Conservation (phyloP, 2,888 invertebrate genomes). For the Callyntrura guangdongensis region DNA sequence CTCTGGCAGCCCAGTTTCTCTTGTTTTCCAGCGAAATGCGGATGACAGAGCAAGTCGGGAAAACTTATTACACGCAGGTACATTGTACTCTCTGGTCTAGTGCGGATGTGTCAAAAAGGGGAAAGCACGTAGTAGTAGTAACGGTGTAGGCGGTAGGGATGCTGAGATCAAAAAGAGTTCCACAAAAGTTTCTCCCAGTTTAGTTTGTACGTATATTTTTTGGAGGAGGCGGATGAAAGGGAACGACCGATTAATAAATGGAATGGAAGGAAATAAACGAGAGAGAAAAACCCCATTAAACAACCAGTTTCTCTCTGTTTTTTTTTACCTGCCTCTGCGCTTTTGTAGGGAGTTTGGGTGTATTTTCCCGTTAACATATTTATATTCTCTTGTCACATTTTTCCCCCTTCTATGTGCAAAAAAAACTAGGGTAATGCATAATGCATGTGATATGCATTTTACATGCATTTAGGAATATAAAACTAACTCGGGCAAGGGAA, state of each 20-base stretch:
- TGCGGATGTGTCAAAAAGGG: neutral
- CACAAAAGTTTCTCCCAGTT: neutral
- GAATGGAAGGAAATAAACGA: conserved; percentile 37
- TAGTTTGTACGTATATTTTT: neutral
- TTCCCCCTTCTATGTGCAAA: neutral
- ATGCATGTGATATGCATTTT: conserved; percentile 3
- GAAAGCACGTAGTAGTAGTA: neutral
- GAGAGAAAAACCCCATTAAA: neutral
- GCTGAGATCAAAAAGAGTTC: neutral
- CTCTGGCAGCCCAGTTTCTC: neutral
- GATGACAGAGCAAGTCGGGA: neutral
- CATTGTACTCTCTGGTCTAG: neutral
- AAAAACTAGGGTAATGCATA: conserved; percentile 1
- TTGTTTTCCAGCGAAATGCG: neutral
- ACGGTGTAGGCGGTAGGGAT: too few species aligned
- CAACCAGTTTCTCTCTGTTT: neutral
- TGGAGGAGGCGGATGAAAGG: conserved; percentile 4
- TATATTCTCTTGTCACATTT: neutral
- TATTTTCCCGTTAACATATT: neutral
- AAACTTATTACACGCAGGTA: neutral
- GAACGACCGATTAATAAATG: conserved; percentile 57
- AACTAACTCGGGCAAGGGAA: neutral
- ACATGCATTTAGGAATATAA: neutral
- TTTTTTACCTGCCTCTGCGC: neutral
- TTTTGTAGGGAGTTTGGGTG: too few species aligned